Evolutionary conservation across 2,888 invertebrate species (phyloP), one percentile per base, ranked within the genome.

Genomic region (Acronicta psi): DNA sequence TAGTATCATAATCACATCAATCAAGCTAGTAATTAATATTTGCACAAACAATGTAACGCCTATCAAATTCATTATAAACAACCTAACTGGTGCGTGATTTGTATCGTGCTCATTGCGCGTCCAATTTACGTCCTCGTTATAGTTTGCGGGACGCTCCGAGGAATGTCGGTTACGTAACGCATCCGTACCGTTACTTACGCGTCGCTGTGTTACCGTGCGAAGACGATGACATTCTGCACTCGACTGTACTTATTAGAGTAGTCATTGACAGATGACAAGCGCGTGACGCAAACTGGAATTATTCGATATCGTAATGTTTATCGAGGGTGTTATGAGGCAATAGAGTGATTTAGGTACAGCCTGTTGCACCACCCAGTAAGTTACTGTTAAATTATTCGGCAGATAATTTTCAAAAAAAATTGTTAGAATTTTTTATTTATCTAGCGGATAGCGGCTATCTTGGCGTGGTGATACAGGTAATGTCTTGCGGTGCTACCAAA

Each of bases 81-180:
- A 71, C 34, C 2, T 31, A 41, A 11, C 11, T 11, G 40, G 42
- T 54, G 45, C 53, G 45, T 59, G 73, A 72, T 72, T 67, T 43
- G 42, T 49, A 72, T 62, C 57, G 53, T 54, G 53, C 62, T 59
- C 53, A 50, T 59, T 62, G 50, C 45, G 64, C 66, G 63, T 61
- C 66, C 52, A 62, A 70, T 73, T 61, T 69, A 46, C 34, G 57
- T 42, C 64, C 53, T 63, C 59, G 64, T 59, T 73, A 70, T 40
- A 64, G 54, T 56, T 60, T 65, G 52, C 69, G 75, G 77, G 63
- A 59, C 63, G 60, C 40, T 43, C n/a, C 57, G 20, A 60, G 52
- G 72, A 77, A 77, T 75, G 77, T 60, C 60, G 54, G 50, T 77
- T 75, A 57, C 59, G 72, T 74, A 70, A 77, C 61, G 62, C 47